Conservation (phyloP, 2,113 vertebrate genomes). For the Lates calcarifer region DNA sequence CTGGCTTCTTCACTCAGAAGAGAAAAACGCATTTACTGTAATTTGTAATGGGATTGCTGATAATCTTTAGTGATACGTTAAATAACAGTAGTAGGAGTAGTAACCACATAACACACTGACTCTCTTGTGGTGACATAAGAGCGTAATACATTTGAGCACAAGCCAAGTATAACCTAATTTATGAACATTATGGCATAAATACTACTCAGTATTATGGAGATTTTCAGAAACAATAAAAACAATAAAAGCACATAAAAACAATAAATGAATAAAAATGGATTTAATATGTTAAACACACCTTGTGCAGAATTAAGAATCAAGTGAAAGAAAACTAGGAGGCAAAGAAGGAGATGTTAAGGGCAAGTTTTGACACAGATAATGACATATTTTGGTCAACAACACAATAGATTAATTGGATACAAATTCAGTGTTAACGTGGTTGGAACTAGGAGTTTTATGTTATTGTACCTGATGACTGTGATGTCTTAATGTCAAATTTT, state of each 20-base stretch:
- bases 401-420: background rate
- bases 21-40: background rate
- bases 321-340: background rate
- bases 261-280: background rate
- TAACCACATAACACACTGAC: background rate
- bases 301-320: background rate
- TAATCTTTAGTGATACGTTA: background rate
- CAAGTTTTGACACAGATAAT: background rate
- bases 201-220: background rate
- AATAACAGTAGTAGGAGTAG: background rate
- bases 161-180: background rate
- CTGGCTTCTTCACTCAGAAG: background rate
- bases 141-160: background rate
- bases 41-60: background rate
- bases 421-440: background rate
- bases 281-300: background rate
- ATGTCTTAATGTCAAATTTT: background rate
- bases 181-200: background rate
- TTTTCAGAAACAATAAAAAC: background rate
- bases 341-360: background rate
- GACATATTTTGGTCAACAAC: background rate
- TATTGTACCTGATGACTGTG: background rate
- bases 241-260: background rate
- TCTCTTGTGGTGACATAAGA: background rate
- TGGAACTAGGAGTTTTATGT: background rate